phyloP scores from a whole-genome alignment of 2,888 invertebrate species.

The Cephus pulcher region DNA sequence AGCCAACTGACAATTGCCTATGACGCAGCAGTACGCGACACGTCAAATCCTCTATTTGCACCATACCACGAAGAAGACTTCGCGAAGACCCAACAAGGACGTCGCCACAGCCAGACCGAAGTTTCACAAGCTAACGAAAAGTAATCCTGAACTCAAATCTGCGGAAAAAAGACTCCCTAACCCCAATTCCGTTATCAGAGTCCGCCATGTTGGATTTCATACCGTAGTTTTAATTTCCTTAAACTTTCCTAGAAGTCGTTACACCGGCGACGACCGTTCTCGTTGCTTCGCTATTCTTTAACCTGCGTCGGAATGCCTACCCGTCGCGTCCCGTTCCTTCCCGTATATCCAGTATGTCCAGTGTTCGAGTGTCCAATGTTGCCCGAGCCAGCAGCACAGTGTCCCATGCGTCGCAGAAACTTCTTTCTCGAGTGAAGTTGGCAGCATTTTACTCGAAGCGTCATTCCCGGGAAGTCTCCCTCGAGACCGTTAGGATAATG shows the following conservation, averaged over 20 bases:
- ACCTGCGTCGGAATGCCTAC: neutral
- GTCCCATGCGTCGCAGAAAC: slow-evolving; percentile 31
- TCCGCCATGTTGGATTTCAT: neutral
- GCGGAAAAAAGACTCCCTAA: neutral
- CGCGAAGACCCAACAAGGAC: neutral
- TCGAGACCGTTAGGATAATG: slow-evolving; percentile 46
- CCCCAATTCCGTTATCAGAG: neutral
- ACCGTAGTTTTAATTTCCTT: neutral
- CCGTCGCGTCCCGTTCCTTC: neutral
- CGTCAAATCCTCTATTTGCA: neutral
- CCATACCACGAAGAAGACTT: neutral
- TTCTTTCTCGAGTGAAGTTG: slow-evolving; percentile 38
- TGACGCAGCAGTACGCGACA: too few relatives aligned
- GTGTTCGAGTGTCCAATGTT: slow-evolving; percentile 10
- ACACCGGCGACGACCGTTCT: neutral
- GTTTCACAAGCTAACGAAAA: too few relatives aligned
- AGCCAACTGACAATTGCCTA: neutral
- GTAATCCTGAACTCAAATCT: neutral
- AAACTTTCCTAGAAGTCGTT: neutral
- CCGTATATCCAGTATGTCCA: slow-evolving; percentile 27
- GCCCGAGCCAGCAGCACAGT: neutral
- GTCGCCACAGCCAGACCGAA: neutral
- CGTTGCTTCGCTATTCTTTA: neutral
- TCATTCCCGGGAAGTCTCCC: slow-evolving; percentile 46
- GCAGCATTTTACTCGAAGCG: slow-evolving; percentile 47